These are phyloP conservation scores for Atlantisia rogersi DNA, from an alignment of 2,113 vertebrate species.

Conservation along the genomic window DNA sequence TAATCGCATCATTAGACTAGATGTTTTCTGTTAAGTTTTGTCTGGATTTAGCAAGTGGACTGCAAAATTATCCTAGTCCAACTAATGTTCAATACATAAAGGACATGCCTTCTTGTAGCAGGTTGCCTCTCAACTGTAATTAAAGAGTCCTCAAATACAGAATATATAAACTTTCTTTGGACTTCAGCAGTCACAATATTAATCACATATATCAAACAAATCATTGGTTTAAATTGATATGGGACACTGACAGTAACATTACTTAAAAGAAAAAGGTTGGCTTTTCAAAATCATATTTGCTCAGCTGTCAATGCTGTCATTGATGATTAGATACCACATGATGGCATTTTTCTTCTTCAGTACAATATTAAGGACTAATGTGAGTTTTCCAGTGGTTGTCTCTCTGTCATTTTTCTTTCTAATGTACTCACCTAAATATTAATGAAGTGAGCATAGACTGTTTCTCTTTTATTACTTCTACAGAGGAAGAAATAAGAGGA, in stretches of 20 bases:
- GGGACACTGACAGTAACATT: not conserved
- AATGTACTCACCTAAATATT: not conserved
- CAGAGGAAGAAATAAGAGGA: not conserved
- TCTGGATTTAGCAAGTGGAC: not conserved
- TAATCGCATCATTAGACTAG: too few species aligned
- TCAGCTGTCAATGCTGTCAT: not conserved
- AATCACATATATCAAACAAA: not conserved
- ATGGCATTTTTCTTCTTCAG: not conserved
- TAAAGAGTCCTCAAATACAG: not conserved
- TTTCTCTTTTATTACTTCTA: not conserved
- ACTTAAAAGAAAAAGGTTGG: not conserved
- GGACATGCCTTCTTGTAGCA: not conserved
- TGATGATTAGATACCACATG: not conserved
- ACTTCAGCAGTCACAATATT: not conserved
- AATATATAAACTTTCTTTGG: not conserved
- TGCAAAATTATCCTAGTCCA: slow-evolving; percentile 9
- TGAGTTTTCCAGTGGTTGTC: not conserved
- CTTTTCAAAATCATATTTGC: not conserved
- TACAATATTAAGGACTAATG: not conserved
- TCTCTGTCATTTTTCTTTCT: not conserved
- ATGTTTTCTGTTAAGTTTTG: not conserved
- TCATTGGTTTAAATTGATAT: not conserved
- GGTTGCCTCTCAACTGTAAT: not conserved
- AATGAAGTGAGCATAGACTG: not conserved
- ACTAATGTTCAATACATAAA: not conserved